Base-by-base conservation (phyloP, 1,140 invertebrate species). In the Cyclargus thomasi region DNA sequence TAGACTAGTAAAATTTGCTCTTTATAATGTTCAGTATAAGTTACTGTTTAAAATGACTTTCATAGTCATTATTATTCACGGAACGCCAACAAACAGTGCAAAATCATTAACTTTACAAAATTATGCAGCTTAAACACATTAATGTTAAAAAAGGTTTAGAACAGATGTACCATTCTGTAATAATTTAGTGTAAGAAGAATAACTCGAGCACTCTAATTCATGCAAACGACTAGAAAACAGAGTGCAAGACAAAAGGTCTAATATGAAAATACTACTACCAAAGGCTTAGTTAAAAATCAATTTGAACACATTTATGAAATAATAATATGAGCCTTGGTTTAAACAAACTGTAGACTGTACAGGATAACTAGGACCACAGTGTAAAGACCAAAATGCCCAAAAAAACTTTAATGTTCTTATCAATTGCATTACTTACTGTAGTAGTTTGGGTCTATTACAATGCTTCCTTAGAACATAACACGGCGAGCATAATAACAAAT, bases 391-490 rank as follows among this genome's bases (percentile, higher is more conserved):
- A 73, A 73, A 78, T 78, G 78, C 67, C 70, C 14, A 82, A 75
- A 74, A 76, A 74, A 70, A 67, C 74, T 64, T 22, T 71, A 21
- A 72, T 57, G 68, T 57, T 17, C 47, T 65, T 63, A 63, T 53
- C 67, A 72, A 69, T 70, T 69, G 69, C 65, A 17, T 65, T 79
- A 53, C 18, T 81, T 59, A 73, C 71, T 68, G 14, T 86, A 53
- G 62, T 76, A 39, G 65, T 74, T 39, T 86, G 81, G 82, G 77
- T 84, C 47, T 79, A 83, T 69, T 77, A 72, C 70, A 78, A 71
- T 74, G 73, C 81, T 21, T 78, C 75, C 66, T 71, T 65, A 16
- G 76, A 83, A 64, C 69, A 69, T 21, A 74, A 75, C 35, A 75
- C 72, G 62, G 72, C 74, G 10, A 55, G 53, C 18, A 10, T 55